phyloP scores from a whole-genome alignment of 2,113 vertebrate genomes.

The Orycteropus afer region DNA sequence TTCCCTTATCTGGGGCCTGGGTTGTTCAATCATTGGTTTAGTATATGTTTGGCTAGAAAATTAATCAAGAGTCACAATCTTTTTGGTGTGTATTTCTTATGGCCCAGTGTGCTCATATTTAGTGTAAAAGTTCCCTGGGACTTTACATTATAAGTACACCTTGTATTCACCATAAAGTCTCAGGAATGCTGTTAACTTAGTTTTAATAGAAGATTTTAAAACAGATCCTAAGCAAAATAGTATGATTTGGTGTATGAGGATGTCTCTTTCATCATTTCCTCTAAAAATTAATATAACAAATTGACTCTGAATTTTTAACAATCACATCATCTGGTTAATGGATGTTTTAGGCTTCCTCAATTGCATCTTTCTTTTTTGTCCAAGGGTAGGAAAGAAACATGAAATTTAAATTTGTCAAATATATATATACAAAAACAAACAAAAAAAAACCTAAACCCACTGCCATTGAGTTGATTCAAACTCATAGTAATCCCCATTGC shows the following conservation, averaged over 20 bases:
- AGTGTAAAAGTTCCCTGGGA: constrained; percentile 11
- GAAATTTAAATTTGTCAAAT: constrained; percentile 45
- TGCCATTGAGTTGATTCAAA: too few relatives aligned
- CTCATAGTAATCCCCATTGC: too few relatives aligned
- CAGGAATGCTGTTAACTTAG: constrained; percentile 2
- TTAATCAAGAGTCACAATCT: neutral
- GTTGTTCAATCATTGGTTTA: constrained; percentile 4
- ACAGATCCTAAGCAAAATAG: neutral
- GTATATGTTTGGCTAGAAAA: constrained; percentile 33
- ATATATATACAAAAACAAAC: too few relatives aligned
- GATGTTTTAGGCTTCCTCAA: neutral
- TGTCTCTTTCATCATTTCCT: neutral
- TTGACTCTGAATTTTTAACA: constrained; percentile 16
- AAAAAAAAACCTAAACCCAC: too few relatives aligned
- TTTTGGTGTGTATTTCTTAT: neutral
- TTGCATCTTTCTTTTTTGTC: neutral
- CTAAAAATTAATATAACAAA: constrained; percentile 25
- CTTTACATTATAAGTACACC: neutral
- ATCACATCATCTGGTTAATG: neutral
- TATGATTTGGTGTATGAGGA: neutral
- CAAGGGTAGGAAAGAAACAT: constrained; percentile 11
- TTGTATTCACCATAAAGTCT: neutral
- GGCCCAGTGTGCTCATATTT: neutral
- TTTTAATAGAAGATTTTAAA: constrained; percentile 24
- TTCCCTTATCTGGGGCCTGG: neutral